A percentile compares a stretch with the other conserved stretches of the same genome.
Conservation (phyloP, 2,888 invertebrate genomes). For the Caradrina kadenii region DNA sequence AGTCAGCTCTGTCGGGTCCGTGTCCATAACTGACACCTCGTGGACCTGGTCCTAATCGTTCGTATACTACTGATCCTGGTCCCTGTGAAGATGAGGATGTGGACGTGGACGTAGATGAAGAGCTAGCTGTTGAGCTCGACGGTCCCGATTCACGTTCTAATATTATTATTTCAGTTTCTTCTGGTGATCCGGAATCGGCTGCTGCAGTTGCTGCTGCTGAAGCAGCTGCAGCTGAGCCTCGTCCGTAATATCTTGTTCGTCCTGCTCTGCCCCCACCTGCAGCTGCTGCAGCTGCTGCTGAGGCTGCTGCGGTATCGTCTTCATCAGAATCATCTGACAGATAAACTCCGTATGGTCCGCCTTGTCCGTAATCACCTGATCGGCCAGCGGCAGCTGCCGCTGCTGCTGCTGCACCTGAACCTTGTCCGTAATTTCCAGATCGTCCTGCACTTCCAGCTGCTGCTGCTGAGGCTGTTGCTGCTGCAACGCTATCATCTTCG, state of each 20-base stretch:
- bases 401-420: not conserved
- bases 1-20: not conserved
- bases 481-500: conserved; percentile 6
- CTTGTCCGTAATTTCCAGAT: not conserved
- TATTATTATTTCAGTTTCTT: conserved; percentile 5
- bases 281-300: not conserved
- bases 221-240: not conserved
- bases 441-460: conserved; percentile 12
- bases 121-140: not conserved
- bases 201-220: conserved; percentile 1
- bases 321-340: too few relatives aligned
- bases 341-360: not conserved
- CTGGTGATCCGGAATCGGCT: not conserved
- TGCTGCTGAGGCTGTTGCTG: conserved; percentile 21
- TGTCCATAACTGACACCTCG: not conserved
- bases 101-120: not conserved
- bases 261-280: too few relatives aligned
- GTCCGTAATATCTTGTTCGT: not conserved
- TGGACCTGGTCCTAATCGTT: not conserved
- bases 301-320: conserved; percentile 19
- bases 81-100: not conserved
- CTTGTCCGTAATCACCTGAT: not conserved
- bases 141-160: not conserved
- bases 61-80: not conserved
- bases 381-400: conserved; percentile 2